Evolutionary conservation across 30 jellyfish, hydroid and myxozoan species (phyloP), one percentile per base, ranked within the genome.

Genomic region (Cassiopea andromeda): DNA sequence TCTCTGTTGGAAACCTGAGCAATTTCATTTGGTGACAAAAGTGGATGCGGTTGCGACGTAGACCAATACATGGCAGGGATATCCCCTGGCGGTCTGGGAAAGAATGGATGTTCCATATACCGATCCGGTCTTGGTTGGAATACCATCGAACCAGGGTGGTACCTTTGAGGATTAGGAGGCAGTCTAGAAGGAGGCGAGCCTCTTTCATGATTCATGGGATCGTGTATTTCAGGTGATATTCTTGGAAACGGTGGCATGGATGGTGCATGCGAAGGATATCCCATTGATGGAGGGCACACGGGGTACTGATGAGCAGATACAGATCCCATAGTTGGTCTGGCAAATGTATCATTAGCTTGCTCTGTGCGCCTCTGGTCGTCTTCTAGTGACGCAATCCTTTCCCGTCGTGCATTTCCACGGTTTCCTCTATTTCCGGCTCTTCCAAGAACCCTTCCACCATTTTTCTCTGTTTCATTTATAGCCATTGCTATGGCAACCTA

Each of bases 401-500:
- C 97, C 15, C 87, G 76, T 1, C 97, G 83, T 38, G 85, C 18
- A 73, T 46, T 73, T 19, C 79, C 79, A 8, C 93, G 90, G 83
- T 50, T 76, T 44, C 71, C 61, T n/a, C 92, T 88, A 60, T 75
- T 82, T 15, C 90, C 87, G 49, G 96, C 81, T 50, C 99, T 68
- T 6, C 99, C 99, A 15, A 96, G 94, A 48, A 96, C 98, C 27
- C 99, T 89, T 12, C 99, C 99, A 67, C 99, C 99, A 81, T 96
- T 96, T 77, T 91, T 84, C 89, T 96, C 99, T 0, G 99, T 92
- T 57, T 96, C 99, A 16, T 93, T 85, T 7, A 96, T 82, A 27
- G 99, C 99, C 97, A 96, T 75, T n/a, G 99, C 99, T 38, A 96
- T 96, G 9, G 99, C 99, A 61, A 96, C 99, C 94, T 87, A 73